These are phyloP conservation scores for Lacerta agilis DNA, from an alignment of 2,797 vertebrate species.

Conservation along the genomic window DNA sequence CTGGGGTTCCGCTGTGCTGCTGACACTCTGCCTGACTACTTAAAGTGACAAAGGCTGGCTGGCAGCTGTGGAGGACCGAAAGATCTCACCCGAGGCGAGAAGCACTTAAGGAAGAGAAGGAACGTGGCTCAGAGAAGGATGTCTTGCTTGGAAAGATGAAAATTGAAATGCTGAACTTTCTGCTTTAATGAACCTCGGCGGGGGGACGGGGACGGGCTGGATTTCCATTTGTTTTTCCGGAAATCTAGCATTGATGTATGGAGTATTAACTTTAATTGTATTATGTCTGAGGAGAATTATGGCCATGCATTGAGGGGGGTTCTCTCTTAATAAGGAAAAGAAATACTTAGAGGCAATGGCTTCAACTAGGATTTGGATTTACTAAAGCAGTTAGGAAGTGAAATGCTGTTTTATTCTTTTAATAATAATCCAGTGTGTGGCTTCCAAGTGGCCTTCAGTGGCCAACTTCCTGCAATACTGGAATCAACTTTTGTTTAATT, in stretches of 20 bases:
- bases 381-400: background rate
- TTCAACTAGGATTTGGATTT: background rate
- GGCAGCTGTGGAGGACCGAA: accelerated
- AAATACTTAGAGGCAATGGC: background rate
- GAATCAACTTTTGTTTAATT: background rate
- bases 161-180: accelerated
- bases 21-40: constrained; percentile 27
- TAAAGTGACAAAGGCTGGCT: accelerated
- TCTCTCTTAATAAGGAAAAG: background rate
- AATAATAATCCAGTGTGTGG: background rate
- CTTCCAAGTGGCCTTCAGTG: background rate
- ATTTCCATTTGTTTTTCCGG: background rate
- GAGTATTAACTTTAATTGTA: background rate
- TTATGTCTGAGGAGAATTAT: background rate
- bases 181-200: background rate
- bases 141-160: background rate
- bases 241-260: background rate
- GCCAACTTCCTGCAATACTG: background rate
- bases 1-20: constrained; percentile 95
- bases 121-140: background rate
- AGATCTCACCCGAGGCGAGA: accelerated
- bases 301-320: background rate
- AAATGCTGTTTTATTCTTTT: background rate
- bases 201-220: background rate
- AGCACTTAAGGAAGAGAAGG: accelerated